phyloP scores from a whole-genome alignment of 2,113 vertebrate species.

The Pogonocichla stellata region DNA sequence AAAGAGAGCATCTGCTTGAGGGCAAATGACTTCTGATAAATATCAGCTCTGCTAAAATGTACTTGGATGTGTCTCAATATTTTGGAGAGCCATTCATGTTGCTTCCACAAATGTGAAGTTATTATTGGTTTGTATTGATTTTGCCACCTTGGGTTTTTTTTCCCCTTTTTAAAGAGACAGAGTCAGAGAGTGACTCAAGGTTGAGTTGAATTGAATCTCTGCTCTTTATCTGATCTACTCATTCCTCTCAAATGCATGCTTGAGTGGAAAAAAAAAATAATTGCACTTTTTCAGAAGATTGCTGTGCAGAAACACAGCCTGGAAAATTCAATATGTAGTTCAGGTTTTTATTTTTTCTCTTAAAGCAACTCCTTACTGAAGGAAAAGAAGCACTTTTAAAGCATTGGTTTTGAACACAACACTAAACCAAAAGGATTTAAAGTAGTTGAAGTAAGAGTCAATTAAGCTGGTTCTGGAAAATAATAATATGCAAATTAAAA shows the following conservation, averaged over 20 bases:
- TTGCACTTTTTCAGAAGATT: slow-evolving; percentile 78
- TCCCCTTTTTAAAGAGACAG: slow-evolving; percentile 75
- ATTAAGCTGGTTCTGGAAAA: neutral
- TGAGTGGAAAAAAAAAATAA: slow-evolving; percentile 78
- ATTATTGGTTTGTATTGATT: slow-evolving; percentile 90
- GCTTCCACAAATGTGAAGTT: slow-evolving; percentile 89
- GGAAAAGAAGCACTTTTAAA: slow-evolving; percentile 41
- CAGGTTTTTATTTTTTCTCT: slow-evolving; percentile 65
- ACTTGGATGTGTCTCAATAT: slow-evolving; percentile 91
- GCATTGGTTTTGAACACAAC: neutral
- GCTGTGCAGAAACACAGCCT: slow-evolving; percentile 75
- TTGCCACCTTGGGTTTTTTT: slow-evolving; percentile 73
- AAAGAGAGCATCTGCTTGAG: slow-evolving; percentile 87
- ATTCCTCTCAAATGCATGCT: slow-evolving; percentile 83
- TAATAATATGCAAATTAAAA: neutral
- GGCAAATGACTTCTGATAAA: slow-evolving; percentile 91
- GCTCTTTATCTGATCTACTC: slow-evolving; percentile 84
- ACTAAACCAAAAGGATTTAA: slow-evolving; percentile 37
- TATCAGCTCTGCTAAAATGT: slow-evolving; percentile 88
- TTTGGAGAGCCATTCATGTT: slow-evolving; percentile 89
- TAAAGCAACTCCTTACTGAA: slow-evolving; percentile 50
- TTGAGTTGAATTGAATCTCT: slow-evolving; percentile 81
- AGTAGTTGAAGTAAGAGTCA: slow-evolving; percentile 37
- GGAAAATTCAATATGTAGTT: slow-evolving; percentile 77
- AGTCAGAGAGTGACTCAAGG: slow-evolving; percentile 79